Conservation (phyloP, 92 coral and sea anemone genomes). For the Palythoa grandiflora region DNA sequence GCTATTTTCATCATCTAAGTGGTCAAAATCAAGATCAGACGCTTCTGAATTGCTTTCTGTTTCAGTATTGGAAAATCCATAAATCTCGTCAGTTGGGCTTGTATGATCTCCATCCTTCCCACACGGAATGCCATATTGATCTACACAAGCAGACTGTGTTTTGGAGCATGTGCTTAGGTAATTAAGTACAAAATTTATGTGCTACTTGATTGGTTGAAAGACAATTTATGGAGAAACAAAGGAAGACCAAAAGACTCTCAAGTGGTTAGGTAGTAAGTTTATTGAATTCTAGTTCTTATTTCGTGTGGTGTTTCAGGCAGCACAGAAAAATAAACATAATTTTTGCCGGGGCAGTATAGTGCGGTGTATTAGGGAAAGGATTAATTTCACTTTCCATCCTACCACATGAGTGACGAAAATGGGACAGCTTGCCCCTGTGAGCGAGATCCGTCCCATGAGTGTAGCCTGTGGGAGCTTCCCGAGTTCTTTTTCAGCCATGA, state of each 20-base stretch:
- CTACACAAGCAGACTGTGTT: neutral
- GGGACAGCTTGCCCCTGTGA: neutral
- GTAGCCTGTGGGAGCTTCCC: conserved; percentile 19
- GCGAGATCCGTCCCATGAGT: conserved; percentile 22
- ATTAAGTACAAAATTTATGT: neutral
- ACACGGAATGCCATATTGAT: neutral
- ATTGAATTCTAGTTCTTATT: too few relatives aligned
- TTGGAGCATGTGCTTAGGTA: neutral
- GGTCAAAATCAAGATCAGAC: neutral
- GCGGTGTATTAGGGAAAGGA: too few relatives aligned
- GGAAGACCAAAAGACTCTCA: neutral
- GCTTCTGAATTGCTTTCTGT: neutral
- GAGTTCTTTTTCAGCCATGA: neutral
- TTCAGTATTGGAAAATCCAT: neutral
- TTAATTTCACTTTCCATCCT: conserved; percentile 6
- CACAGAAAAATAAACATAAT: neutral
- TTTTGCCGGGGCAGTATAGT: neutral
- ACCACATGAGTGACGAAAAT: conserved; percentile 8
- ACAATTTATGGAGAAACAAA: neutral
- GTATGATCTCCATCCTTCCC: neutral
- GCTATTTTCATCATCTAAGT: neutral
- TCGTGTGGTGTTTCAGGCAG: neutral
- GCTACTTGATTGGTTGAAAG: neutral
- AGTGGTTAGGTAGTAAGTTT: neutral
- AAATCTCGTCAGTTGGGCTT: neutral